A percentile compares a stretch with the other conserved stretches of the same genome.
phyloP scores from a whole-genome alignment of 2,797 vertebrate genomes.

The Muraenolepis orangiensis region DNA sequence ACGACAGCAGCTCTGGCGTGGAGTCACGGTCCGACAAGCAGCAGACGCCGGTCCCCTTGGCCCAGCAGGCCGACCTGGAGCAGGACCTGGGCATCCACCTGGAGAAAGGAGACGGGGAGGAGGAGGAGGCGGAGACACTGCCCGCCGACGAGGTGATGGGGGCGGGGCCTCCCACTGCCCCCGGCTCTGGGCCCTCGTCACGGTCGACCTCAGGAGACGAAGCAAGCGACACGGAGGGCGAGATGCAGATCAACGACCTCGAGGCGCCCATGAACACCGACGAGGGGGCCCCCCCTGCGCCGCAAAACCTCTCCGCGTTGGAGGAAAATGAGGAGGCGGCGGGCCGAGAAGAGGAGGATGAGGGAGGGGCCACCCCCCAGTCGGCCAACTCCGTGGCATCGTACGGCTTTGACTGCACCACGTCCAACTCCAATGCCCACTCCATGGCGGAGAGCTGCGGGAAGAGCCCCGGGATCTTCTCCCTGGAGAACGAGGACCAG shows the following conservation, averaged over 20 bases:
- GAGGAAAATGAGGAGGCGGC: constrained; percentile 74
- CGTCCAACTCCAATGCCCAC: constrained; percentile 79
- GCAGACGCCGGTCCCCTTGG: constrained; percentile 68
- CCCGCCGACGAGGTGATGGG: constrained; percentile 79
- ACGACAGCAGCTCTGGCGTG: constrained; percentile 87
- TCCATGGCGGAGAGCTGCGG: constrained; percentile 80
- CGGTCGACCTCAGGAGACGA: constrained; percentile 77
- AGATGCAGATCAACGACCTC: constrained; percentile 77
- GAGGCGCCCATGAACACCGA: constrained; percentile 48
- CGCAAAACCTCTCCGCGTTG: constrained; percentile 60
- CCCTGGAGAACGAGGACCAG: constrained; percentile 80
- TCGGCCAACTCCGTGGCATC: constrained; percentile 80
- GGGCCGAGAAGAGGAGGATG: constrained; percentile 71
- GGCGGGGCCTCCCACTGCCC: constrained; percentile 75
- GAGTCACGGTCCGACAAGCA: constrained; percentile 82
- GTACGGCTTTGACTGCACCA: constrained; percentile 79
- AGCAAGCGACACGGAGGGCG: constrained; percentile 78
- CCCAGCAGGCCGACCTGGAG: constrained; percentile 70
- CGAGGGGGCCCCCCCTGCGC: constrained; percentile 52
- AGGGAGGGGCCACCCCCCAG: constrained; percentile 69
- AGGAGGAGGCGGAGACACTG: constrained; percentile 81
- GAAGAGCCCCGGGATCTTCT: constrained; percentile 80
- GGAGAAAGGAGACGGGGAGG: constrained; percentile 78
- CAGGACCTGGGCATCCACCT: constrained; percentile 85
- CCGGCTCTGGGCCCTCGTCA: constrained; percentile 74